Evolutionary conservation across 2,797 vertebrate genomes (phyloP), one percentile per base, ranked within the genome.

Genomic region (Ibycter americanus): DNA sequence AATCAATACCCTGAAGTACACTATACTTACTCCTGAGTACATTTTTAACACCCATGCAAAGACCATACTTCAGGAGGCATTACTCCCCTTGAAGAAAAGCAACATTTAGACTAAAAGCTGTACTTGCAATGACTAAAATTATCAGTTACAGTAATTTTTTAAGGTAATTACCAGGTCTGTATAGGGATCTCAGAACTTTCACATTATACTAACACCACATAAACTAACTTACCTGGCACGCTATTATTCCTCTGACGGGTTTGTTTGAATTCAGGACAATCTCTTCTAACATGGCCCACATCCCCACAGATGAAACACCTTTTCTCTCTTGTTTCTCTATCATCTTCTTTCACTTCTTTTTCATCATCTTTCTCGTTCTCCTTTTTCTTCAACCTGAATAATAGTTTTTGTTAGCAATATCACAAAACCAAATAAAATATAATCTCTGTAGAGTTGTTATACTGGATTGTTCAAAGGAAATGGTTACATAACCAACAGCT

Each of bases 261-360:
- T 94, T 99, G 98, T 92, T 99, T 99, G 98, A 99, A 99, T 88
- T 99, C 99, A 4, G 99, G 99, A 94, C 99, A 99, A 97, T 99
- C 99, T 91, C 99, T 98, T 84, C 99, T 98, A 23, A 99, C 99
- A 14, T 99, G 99, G 40, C 99, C 99, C 78, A 99, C 98, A 95
- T 99, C 99, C 19, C 99, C 99, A 86, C 99, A 99, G 97, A 99
- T 99, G 97, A 99, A 99, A 95, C 99, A 99, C 8, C 99, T 99
- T 67, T 99, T 98, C 97, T 99, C 99, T 97, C 99, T 98, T 25
- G 98, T 98, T 94, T 99, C 99, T 38, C 99, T 98, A 32, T 99
- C 99, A 15, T 99, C 99, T 88, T 99, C 99, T 87, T 99, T 99
- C 34, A 98, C 79, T 84, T 99, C 99, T 89, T 99, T 99, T 66